Evolutionary conservation across 1,140 invertebrate genomes (phyloP).

Genomic region (Lepidostoma basale): DNA sequence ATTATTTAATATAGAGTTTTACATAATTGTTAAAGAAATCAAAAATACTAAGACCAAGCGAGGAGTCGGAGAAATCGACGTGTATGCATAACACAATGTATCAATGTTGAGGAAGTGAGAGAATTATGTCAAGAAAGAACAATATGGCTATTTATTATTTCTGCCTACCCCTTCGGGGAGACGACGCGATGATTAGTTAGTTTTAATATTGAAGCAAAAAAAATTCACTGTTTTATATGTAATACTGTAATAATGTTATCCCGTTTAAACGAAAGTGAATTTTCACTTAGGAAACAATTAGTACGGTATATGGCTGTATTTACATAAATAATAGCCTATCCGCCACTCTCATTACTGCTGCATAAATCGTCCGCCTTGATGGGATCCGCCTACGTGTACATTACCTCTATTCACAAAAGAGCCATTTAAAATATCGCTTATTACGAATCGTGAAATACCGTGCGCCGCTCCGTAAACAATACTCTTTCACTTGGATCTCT

Average conservation of each 20-base stretch:
- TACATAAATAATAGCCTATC: background rate
- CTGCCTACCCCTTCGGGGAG: too few species aligned
- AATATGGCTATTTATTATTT: too few species aligned
- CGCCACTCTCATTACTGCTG: background rate
- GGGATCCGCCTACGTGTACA: background rate
- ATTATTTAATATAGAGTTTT: too few species aligned
- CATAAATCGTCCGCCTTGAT: background rate
- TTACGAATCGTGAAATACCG: background rate
- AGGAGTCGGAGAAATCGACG: too few species aligned
- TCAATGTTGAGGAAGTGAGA: too few species aligned
- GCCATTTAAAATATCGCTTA: background rate
- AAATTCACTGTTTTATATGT: too few species aligned
- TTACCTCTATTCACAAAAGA: background rate
- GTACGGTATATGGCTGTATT: background rate
- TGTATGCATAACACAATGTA: too few species aligned
- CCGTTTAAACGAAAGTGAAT: background rate
- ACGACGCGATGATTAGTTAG: too few species aligned
- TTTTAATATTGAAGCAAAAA: too few species aligned
- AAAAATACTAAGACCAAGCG: too few species aligned
- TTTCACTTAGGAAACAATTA: conserved; percentile 11
- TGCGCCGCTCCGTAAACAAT: background rate
- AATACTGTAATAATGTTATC: background rate
- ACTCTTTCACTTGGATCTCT: background rate
- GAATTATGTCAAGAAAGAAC: too few species aligned
- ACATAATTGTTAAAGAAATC: too few species aligned